Evolutionary conservation across 2,797 vertebrate genomes (phyloP), one percentile per base, ranked within the genome.

Genomic region (Mus spretus): DNA sequence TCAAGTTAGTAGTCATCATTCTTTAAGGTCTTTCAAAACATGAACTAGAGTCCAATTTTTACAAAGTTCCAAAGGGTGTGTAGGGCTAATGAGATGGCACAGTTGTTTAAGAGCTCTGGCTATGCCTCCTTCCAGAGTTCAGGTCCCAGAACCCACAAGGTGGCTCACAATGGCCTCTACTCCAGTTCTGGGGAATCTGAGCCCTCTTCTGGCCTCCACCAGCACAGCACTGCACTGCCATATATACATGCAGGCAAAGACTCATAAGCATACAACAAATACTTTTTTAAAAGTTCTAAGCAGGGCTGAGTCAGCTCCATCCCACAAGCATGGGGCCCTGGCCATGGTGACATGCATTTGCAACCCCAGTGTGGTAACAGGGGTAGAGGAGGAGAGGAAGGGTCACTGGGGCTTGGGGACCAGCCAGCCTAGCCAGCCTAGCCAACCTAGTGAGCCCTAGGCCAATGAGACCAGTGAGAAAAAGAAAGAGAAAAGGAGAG

Each of bases 1-100:
- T 81, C 61, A 84, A 59, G 40, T 26, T 74, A 53, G 53, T 55
- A 19, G 44, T 79, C 57, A 92, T 34, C 55, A 77, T 26, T 91
- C 80, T 78, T 90, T 47, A 77, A 44, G 57, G 40, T 44, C 24
- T 85, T 97, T 89, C 34, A 40, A 80, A 95, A 85, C 44, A 91
- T 22, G 65, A 96, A 77, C 5, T 81, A 8, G 19, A 92, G 26
- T 82, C 79, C 63, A 57, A 57, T 44, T 70, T n/a, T 47, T 61
- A n/a, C 47, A 55, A 80, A 19, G 44, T 82, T 59, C 55, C 55
- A 82, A 83, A 40, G 57, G 81, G 24, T 19, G n/a, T 8, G 34
- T 8, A 44, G 26, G 37, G 57, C 57, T 61, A 63, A 82, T 37
- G 55, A 61, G 55, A 40, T 0, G 1, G 24, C 59, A 31, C 59